These are phyloP conservation scores for Ornithoptera priamus DNA, from an alignment of 2,888 invertebrate species.

Conservation along the genomic window DNA sequence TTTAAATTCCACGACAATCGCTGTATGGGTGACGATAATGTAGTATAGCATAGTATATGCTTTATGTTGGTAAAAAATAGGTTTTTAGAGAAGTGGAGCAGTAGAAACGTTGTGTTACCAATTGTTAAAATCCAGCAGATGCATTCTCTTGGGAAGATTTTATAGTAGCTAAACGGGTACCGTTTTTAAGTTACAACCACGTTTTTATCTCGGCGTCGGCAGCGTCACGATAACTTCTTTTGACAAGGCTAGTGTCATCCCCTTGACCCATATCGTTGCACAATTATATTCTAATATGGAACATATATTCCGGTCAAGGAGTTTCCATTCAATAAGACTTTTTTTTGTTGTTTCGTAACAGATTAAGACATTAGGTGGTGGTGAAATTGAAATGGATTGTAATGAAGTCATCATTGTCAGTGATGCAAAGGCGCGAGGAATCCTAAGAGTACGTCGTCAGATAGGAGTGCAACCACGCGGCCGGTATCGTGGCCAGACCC, in stretches of 20 bases:
- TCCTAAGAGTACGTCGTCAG: slow-evolving; percentile 9
- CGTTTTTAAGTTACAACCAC: slow-evolving; percentile 17
- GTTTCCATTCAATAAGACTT: slow-evolving; percentile 29
- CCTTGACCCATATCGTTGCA: slow-evolving; percentile 63
- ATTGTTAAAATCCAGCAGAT: background rate
- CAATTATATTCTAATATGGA: slow-evolving; percentile 45
- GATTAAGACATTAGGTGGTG: slow-evolving; percentile 44
- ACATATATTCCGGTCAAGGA: slow-evolving; percentile 49
- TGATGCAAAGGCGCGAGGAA: background rate
- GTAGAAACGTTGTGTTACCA: too few relatives aligned
- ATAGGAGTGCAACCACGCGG: slow-evolving; percentile 49
- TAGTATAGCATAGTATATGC: too few relatives aligned
- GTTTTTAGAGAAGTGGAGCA: background rate
- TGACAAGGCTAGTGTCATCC: slow-evolving; percentile 57
- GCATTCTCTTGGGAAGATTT: background rate
- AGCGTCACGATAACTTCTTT: slow-evolving; percentile 53
- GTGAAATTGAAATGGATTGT: slow-evolving; percentile 43
- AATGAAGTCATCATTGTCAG: slow-evolving; percentile 23
- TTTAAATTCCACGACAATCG: too few relatives aligned
- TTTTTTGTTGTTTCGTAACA: slow-evolving; percentile 35
- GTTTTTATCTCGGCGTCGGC: slow-evolving; percentile 31
- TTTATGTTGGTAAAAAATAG: background rate
- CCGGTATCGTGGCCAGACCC: slow-evolving; percentile 87
- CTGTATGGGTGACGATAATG: too few relatives aligned
- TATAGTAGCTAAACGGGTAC: background rate